Base-by-base conservation (phyloP, 2,113 vertebrate species). In the Brevimyrus niger region DNA sequence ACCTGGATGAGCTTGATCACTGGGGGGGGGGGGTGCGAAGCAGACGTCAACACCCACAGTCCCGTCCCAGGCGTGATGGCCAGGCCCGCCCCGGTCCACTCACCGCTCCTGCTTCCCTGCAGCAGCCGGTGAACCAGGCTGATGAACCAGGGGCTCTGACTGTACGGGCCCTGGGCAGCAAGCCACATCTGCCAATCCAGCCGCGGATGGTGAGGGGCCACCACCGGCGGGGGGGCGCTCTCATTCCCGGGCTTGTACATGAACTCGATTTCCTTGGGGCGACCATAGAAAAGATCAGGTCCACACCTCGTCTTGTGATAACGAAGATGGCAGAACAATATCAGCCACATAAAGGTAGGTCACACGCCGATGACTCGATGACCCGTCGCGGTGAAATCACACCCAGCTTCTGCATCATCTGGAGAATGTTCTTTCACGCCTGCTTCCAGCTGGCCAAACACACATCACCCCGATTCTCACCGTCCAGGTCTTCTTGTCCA, bases 161-260 rank as follows among this genome's bases (percentile, higher is more conserved):
- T 90, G 65, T 95, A 95, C 0, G 87, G 91, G 4, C 92, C 96
- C 23, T 95, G 94, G 1, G 97, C 97, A 0, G 96, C 96, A 0
- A 96, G 96, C 97, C 96, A 97, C 95, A 97, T 96, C 94, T 97
- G 95, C 96, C 96, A 96, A 87, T 97, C 97, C 0, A 97, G 94
- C 35, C 97, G 96, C 0, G 97, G 96, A 92, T 97, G 96, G 91
- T 97, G 95, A 0, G 96, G 97, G 1, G 76, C 76, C 11, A 96
- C 91, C 0, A 97, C 0, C 0, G 95, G 91, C 3, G 95, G 96
- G 0, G 93, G 82, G 0, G 0, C n/a, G 53, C 94, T 96, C 89
- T 95, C 3, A 0, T 96, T 96, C 4, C 97, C 96, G 0, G 97
- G 96, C 61, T 97, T 97, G 92, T 97, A 97, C 96, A 97, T 96